phyloP scores from a whole-genome alignment of 2,113 vertebrate genomes.

The Pelobates fuscus region DNA sequence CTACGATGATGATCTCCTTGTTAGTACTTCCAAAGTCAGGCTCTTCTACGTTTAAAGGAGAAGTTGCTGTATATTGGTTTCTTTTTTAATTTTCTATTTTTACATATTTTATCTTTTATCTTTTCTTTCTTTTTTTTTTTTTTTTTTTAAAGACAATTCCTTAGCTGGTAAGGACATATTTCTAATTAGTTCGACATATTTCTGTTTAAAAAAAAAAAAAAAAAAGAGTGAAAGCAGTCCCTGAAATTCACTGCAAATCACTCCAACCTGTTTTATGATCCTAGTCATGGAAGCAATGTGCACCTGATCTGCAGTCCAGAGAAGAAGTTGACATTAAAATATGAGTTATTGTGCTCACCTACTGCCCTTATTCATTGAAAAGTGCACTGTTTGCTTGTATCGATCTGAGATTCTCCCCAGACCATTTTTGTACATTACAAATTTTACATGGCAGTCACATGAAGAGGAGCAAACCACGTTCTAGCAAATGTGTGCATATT shows the following conservation, averaged over 20 bases:
- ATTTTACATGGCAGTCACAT: background rate
- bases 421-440: background rate
- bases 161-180: conserved; percentile 36
- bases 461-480: background rate
- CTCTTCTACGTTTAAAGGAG: conserved; percentile 95
- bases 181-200: background rate
- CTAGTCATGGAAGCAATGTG: background rate
- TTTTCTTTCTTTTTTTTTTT: conserved; percentile 27
- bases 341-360: background rate
- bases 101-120: conserved; percentile 44
- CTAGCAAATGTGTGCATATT: background rate
- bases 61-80: conserved; percentile 11
- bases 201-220: background rate
- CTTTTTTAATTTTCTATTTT: conserved; percentile 38
- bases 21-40: conserved; percentile 97
- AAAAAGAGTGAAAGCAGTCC: background rate
- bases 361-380: background rate
- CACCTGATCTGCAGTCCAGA: background rate
- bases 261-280: background rate
- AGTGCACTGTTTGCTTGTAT: background rate
- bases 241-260: background rate
- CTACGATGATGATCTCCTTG: conserved; percentile 94
- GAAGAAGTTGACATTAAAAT: background rate
- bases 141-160: conserved; percentile 32
- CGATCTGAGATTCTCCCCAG: background rate